A percentile compares a stretch with the other conserved stretches of the same genome.
These are phyloP conservation scores for Wiebesia pumilae DNA, from an alignment of 1,140 invertebrate genomes.

Conservation along the genomic window DNA sequence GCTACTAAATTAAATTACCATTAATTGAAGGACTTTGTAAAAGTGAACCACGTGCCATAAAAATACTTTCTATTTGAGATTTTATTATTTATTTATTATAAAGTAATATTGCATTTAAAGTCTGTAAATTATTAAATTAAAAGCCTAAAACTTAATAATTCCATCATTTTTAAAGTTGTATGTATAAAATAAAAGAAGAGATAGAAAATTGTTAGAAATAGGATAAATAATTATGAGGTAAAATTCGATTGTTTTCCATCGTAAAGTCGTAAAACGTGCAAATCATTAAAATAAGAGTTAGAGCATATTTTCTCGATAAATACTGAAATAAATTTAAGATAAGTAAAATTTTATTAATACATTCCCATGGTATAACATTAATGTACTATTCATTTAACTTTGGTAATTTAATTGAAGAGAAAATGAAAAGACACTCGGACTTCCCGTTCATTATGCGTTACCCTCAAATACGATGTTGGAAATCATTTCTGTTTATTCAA, in stretches of 20 bases:
- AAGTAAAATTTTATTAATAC: conserved; percentile 17
- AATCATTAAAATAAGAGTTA: background rate
- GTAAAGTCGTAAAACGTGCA: too few species aligned
- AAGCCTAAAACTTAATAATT: background rate
- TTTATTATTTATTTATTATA: background rate
- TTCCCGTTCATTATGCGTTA: conserved; percentile 23
- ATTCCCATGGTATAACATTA: background rate
- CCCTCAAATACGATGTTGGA: background rate
- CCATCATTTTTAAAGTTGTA: background rate
- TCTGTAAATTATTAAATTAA: background rate
- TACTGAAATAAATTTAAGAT: background rate
- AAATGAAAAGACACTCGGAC: background rate
- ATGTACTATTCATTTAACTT: conserved; percentile 1
- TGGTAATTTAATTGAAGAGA: background rate
- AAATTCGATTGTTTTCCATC: background rate
- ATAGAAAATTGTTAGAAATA: background rate
- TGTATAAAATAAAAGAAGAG: background rate
- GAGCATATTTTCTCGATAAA: background rate
- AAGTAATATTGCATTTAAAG: background rate
- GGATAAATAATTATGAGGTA: background rate
- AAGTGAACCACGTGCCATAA: background rate
- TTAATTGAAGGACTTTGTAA: background rate
- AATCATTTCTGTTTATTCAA: conserved; percentile 7
- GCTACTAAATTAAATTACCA: background rate
- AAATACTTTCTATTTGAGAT: background rate